These are phyloP conservation scores for Dunckerocampus dactyliophorus DNA, from an alignment of 2,113 vertebrate species.

Conservation along the genomic window DNA sequence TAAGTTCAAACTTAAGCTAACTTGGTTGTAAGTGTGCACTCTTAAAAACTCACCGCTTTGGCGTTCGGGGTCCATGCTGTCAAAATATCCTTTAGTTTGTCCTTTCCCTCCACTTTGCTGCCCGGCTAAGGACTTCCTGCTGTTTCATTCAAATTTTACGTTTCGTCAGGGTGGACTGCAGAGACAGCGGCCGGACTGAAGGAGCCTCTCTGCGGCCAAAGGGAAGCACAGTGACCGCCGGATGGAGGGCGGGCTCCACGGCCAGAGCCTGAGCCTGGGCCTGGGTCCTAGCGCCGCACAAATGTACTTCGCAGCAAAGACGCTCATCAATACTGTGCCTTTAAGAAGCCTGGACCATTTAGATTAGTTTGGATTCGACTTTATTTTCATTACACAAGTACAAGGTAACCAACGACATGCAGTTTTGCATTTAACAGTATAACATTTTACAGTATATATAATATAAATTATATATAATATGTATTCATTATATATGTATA, in stretches of 20 bases:
- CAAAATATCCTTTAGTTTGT: neutral
- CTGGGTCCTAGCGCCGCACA: neutral
- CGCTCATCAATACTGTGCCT: neutral
- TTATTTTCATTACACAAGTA: no score
- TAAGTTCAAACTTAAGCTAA: neutral
- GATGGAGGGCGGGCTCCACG: neutral
- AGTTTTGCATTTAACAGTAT: no score
- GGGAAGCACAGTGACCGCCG: neutral
- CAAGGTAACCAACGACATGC: no score
- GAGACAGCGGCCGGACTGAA: neutral
- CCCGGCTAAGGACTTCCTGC: neutral
- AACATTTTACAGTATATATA: no score
- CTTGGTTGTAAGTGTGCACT: neutral
- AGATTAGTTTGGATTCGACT: no score
- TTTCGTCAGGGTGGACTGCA: neutral
- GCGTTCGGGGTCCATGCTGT: neutral
- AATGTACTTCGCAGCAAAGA: neutral
- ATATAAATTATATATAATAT: no score
- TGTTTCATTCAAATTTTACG: neutral
- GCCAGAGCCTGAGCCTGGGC: neutral
- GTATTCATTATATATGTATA: no score
- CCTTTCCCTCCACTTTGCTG: neutral
- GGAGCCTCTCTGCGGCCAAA: neutral
- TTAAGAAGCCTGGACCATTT: neutral
- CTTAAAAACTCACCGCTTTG: constrained; percentile 6